A percentile compares a stretch with the other conserved stretches of the same genome.
Conservation (phyloP, 92 coral and sea anemone genomes). For the Galaxea fascicularis region DNA sequence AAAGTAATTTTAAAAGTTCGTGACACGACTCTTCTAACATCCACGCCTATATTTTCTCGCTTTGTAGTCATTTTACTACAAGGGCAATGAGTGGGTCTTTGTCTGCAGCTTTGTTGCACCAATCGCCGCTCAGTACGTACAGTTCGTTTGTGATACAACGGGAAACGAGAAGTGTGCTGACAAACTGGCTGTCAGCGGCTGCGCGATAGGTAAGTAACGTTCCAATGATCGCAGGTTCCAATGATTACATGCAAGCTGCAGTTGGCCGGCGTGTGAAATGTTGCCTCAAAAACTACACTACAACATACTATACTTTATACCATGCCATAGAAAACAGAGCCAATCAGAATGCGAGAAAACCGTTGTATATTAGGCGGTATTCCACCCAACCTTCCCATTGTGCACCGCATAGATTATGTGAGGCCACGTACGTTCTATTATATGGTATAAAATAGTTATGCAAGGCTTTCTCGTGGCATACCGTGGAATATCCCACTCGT, state of each 20-base stretch:
- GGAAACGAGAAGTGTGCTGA: conserved; percentile 23
- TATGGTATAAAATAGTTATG: no score
- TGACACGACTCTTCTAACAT: background rate
- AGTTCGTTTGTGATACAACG: conserved; percentile 19
- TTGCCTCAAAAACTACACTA: background rate
- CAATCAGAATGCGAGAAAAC: no score
- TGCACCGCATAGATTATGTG: no score
- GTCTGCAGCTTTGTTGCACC: conserved; percentile 26
- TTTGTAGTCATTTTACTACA: conserved; percentile 40
- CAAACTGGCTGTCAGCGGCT: conserved; percentile 16
- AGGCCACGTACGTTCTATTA: no score
- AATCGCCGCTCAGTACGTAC: conserved; percentile 32
- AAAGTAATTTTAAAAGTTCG: no score
- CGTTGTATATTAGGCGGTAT: no score
- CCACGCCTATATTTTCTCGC: background rate
- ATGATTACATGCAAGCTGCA: background rate
- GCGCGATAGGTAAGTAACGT: conserved; percentile 35
- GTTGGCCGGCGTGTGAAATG: background rate
- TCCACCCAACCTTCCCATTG: no score
- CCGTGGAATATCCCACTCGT: no score
- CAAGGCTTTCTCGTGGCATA: no score
- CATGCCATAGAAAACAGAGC: background rate
- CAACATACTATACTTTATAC: no score
- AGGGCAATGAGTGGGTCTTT: conserved; percentile 28
- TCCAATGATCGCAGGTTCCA: background rate